These are phyloP conservation scores for Staurois parvus DNA, from an alignment of 2,797 vertebrate genomes.

Conservation along the genomic window DNA sequence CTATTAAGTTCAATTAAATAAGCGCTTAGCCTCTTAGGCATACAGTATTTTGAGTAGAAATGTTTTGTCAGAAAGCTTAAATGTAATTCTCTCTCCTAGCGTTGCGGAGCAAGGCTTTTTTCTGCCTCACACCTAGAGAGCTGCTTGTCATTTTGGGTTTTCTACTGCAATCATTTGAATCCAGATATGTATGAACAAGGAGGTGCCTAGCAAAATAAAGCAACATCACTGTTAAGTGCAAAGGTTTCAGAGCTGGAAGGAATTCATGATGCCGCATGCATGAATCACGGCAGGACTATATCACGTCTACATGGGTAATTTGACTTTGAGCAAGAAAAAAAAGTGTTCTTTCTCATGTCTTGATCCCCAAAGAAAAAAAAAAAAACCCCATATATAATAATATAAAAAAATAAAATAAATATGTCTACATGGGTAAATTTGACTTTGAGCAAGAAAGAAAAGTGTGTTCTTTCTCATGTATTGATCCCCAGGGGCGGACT, in stretches of 20 bases:
- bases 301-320: neutral
- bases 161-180: neutral
- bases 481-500: too few species aligned
- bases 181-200: neutral
- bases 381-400: too few species aligned
- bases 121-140: neutral
- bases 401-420: too few species aligned
- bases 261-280: too few species aligned
- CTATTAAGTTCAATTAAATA: conserved; percentile 67
- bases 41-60: conserved; percentile 60
- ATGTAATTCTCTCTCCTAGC: conserved; percentile 65
- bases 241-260: neutral
- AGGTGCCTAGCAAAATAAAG: neutral
- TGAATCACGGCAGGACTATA: neutral
- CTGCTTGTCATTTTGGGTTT: neutral
- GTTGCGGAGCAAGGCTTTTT: neutral
- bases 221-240: neutral
- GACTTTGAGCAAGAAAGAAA: too few species aligned
- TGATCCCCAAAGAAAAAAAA: too few species aligned
- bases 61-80: conserved; percentile 62
- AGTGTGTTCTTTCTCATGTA: too few species aligned
- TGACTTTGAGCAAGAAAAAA: too few species aligned
- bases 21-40: conserved; percentile 64
- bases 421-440: too few species aligned
- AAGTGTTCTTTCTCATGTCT: too few species aligned